Conservation (phyloP, 2,113 vertebrate species). For the Macquaria ambigua region DNA sequence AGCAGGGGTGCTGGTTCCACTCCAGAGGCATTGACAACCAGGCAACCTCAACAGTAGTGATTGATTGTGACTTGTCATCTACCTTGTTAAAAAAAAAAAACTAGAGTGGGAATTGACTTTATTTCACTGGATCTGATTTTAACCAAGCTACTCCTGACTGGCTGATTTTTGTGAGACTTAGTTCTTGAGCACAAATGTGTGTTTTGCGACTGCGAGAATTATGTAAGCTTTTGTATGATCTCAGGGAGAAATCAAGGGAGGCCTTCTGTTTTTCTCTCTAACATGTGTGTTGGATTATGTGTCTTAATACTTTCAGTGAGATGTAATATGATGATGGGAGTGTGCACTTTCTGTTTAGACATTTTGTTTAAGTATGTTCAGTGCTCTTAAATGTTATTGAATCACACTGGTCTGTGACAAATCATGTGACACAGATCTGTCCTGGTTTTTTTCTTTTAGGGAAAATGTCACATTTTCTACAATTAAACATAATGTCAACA, state of each 20-base stretch:
- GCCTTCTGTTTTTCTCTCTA: conserved; percentile 44
- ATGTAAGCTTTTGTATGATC: conserved; percentile 44
- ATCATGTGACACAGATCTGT: background rate
- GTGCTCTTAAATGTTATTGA: conserved; percentile 18
- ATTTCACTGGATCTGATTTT: conserved; percentile 41
- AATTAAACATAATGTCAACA: conserved; percentile 29
- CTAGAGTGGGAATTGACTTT: background rate
- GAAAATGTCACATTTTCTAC: conserved; percentile 27
- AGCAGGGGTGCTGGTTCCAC: conserved; percentile 15
- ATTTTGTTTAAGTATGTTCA: conserved; percentile 20
- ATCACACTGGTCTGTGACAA: conserved; percentile 34
- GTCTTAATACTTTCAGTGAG: conserved; percentile 41
- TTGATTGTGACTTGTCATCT: background rate
- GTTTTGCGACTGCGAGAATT: conserved; percentile 37
- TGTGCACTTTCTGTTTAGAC: conserved; percentile 18
- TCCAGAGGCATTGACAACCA: conserved; percentile 36
- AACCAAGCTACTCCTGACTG: background rate
- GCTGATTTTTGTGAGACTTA: conserved; percentile 3
- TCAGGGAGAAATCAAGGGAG: conserved; percentile 50
- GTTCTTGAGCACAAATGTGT: background rate
- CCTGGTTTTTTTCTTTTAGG: background rate
- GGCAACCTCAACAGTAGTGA: conserved; percentile 33
- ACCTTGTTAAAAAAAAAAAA: background rate
- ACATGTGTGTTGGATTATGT: conserved; percentile 61
- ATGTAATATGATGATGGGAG: conserved; percentile 43